phyloP scores from a whole-genome alignment of 2,113 vertebrate genomes.

The crab-eating macaque (Macaca fascicularis) region T2T-MFA8v1.1 NC_088375.1:192684001-192684500 shows the following conservation, averaged over 20 bases:
- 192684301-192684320: background rate
- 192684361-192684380: background rate
- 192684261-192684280: background rate
- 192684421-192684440: background rate
- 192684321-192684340: background rate
- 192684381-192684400: background rate
- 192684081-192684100: constrained; percentile 90
- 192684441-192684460: background rate
- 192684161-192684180: background rate
- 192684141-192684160: background rate
- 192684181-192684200: background rate
- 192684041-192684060: constrained; percentile 89
- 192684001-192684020: constrained; percentile 60
- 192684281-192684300: background rate
- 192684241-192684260: background rate
- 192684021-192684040: constrained; percentile 91
- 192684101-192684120: constrained; percentile 87
- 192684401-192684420: background rate
- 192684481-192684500: background rate
- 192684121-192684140: constrained; percentile 86
- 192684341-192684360: background rate
- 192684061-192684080: constrained; percentile 90
- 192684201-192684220: background rate
- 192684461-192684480: background rate
- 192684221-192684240: background rate